Conservation (phyloP, 2,888 invertebrate genomes). For the Tipula helvola region DNA sequence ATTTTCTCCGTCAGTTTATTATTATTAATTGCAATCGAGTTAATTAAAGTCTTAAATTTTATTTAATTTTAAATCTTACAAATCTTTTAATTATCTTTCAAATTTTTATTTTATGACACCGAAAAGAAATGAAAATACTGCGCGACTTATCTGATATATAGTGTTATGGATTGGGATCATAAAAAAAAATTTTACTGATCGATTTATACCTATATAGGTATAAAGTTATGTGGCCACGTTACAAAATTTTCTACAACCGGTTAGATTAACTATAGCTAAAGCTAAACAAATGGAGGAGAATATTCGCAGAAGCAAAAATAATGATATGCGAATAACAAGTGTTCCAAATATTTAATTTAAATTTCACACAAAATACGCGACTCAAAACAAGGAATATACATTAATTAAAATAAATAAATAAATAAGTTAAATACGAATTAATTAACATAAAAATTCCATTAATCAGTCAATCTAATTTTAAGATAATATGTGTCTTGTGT, state of each 20-base stretch:
- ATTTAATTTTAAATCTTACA: background rate
- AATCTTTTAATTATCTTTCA: background rate
- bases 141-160: background rate
- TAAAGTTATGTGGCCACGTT: too few relatives aligned
- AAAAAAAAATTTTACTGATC: background rate
- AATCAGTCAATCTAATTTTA: constrained; percentile 6
- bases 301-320: background rate
- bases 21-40: background rate
- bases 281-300: background rate
- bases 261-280: background rate
- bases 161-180: background rate
- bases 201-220: too few relatives aligned
- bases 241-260: background rate
- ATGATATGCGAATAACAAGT: background rate
- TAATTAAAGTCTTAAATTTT: background rate
- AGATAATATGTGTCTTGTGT: background rate
- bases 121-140: background rate
- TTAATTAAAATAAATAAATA: background rate
- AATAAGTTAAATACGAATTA: background rate
- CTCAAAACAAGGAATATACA: background rate
- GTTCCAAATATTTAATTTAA: background rate
- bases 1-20: background rate
- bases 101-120: background rate
- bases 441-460: constrained; percentile 5
- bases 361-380: background rate